phyloP scores from a whole-genome alignment of 2,797 vertebrate species.

The Nannoperca australis region DNA sequence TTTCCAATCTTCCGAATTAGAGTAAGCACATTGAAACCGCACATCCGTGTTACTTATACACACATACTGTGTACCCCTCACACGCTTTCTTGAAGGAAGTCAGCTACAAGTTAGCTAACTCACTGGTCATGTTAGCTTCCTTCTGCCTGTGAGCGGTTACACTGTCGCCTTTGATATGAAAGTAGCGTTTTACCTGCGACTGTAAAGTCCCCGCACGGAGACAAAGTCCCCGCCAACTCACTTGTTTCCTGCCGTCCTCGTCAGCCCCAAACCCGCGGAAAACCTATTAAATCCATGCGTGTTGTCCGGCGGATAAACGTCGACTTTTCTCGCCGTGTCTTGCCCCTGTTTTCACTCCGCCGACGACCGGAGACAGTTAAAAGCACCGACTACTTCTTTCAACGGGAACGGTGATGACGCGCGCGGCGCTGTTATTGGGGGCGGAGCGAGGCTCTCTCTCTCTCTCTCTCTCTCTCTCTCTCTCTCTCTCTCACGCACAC shows the following conservation, averaged over 20 bases:
- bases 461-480: neutral
- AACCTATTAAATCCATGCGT: slow-evolving; percentile 35
- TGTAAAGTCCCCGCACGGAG: neutral
- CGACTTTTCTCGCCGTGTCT: neutral
- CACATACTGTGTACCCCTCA: neutral
- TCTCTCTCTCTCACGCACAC: neutral
- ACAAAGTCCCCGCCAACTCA: neutral
- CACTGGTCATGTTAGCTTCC: neutral
- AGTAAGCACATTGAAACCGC: no score
- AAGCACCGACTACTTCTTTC: neutral
- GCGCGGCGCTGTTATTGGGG: neutral
- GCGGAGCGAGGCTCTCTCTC: slow-evolving; percentile 29
- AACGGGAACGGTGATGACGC: neutral
- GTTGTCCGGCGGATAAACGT: neutral
- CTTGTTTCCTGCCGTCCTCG: slow-evolving; percentile 10
- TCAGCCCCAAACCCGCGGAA: neutral
- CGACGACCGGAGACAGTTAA: neutral
- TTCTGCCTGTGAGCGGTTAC: neutral
- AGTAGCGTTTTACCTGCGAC: neutral
- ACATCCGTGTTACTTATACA: neutral
- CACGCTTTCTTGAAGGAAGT: neutral
- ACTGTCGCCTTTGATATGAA: neutral
- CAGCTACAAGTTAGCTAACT: neutral
- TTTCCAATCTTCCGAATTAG: neutral
- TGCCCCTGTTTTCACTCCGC: neutral